Evolutionary conservation across 2,888 invertebrate species (phyloP), one percentile per base, ranked within the genome.

Genomic region (Euzetes globulus): DNA sequence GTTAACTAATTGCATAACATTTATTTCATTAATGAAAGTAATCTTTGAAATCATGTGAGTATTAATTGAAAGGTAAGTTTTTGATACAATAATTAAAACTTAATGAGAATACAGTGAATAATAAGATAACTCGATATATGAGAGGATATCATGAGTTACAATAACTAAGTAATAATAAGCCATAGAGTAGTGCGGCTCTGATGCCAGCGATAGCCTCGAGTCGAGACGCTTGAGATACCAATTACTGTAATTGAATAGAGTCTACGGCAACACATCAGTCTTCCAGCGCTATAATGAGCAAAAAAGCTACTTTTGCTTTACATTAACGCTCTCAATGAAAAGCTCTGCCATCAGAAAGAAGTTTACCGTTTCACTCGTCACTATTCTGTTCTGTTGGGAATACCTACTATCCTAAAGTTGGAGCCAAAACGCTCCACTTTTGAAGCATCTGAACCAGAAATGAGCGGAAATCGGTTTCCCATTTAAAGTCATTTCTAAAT

Each of bases 221-320:
- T 41, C n/a, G 68, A 37, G 68, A 37, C 41, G 29, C 33, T 60
- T 60, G 37, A 68, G 68, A 68, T 68, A 68, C 68, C 68, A 68
- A 68, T 68, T 68, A 68, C 68, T 19, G 68, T 68, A 68, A 68
- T 68, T 68, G 68, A 68, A 68, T 68, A 15, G 22, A 41, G 29
- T 27, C 13, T 11, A 68, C 17, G 41, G 41, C 68, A 68, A 68
- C 68, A 68, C 68, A 68, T 68, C 63, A n/a, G 19, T 68, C 68
- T 68, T 41, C 41, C 68, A 68, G 68, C 19, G 7, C 37, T 33
- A 33, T 68, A 68, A 68, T 68, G 68, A 68, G 68, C 68, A 68
- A 68, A 68, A 68, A 68, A 68, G 68, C 68, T 68, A 68, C 68
- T 68, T 68, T 68, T 68, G 33, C 41, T 33, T 27, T 41, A 68